phyloP scores from a whole-genome alignment of 2,888 invertebrate genomes.

The Aphodius granarius region DNA sequence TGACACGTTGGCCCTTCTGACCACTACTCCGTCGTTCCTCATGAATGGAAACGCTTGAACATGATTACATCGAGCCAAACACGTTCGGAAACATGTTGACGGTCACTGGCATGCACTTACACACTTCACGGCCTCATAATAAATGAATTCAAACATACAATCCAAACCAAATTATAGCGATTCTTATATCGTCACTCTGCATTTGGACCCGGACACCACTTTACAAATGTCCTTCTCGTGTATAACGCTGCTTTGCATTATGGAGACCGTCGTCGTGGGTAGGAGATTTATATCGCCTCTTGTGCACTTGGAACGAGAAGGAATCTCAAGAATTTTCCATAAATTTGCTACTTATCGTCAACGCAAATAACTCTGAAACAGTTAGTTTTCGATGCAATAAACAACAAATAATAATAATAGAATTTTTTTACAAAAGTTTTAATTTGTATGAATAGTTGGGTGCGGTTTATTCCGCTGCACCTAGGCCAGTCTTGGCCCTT shows the following conservation, averaged over 20 bases:
- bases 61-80: no score
- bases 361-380: not conserved
- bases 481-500: no score
- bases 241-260: not conserved
- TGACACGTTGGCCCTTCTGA: no score
- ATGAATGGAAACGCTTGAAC: no score
- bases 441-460: no score
- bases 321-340: not conserved
- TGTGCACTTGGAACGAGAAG: not conserved
- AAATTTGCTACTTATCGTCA: not conserved
- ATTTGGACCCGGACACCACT: constrained; percentile 3
- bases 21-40: no score
- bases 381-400: not conserved
- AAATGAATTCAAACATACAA: constrained; percentile 44
- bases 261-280: not conserved
- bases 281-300: not conserved
- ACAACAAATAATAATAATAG: not conserved
- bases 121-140: constrained; percentile 39
- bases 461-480: no score
- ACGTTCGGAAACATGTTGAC: constrained; percentile 22
- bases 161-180: constrained; percentile 44
- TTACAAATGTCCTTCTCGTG: not conserved
- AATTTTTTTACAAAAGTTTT: no score
- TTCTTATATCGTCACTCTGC: constrained; percentile 37
- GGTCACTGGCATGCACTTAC: constrained; percentile 35